A percentile compares a stretch with the other conserved stretches of the same genome.
Evolutionary conservation across 2,888 invertebrate species (phyloP).

Genomic region (Sarcophaga caerulescens): DNA sequence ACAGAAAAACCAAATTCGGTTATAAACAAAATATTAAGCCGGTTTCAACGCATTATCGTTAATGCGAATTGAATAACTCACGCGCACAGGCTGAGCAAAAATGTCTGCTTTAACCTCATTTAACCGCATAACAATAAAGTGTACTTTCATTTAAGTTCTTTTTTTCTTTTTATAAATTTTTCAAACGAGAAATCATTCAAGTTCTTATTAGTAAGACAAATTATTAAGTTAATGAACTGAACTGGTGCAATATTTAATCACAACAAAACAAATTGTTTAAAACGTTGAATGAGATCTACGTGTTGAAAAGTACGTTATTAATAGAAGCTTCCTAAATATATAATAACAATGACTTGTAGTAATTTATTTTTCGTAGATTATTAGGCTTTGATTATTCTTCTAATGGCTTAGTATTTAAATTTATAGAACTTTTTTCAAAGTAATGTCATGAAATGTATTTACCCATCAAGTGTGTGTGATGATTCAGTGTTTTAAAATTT

Average conservation of each 20-base stretch:
- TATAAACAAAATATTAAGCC: constrained; percentile 41
- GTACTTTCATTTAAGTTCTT: constrained; percentile 11
- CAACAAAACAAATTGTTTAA: too few species aligned
- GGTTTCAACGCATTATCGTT: constrained; percentile 27
- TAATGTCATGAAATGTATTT: neutral
- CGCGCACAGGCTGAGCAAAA: constrained; percentile 12
- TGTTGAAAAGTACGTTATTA: neutral
- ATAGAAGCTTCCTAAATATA: too few species aligned
- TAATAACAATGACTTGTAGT: too few species aligned
- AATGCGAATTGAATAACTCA: constrained; percentile 45
- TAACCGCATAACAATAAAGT: constrained; percentile 35
- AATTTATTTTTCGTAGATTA: neutral
- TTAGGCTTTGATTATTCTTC: neutral
- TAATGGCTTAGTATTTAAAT: neutral
- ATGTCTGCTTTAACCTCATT: constrained; percentile 40
- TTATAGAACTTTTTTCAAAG: neutral
- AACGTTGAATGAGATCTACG: neutral
- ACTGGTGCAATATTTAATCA: neutral
- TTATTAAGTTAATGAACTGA: neutral
- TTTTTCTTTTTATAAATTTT: constrained; percentile 4
- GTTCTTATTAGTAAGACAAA: neutral
- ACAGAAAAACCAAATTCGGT: neutral
- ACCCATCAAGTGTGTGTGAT: too few species aligned
- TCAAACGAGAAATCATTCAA: constrained; percentile 8
- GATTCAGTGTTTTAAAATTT: too few species aligned